Conservation (phyloP, 2,113 vertebrate genomes). For the Clarias gariepinus region DNA sequence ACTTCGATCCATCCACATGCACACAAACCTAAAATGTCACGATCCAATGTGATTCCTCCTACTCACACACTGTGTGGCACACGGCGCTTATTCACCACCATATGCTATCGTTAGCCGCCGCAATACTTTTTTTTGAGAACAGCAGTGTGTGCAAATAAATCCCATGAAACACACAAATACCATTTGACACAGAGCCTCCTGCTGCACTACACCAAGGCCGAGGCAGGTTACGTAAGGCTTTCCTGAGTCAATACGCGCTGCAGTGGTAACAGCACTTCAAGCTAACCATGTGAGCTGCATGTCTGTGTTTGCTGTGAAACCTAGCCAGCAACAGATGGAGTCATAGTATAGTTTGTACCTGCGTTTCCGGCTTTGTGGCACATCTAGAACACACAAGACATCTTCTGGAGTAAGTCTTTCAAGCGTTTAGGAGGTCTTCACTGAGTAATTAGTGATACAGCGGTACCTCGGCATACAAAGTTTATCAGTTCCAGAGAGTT, state of each 20-base stretch:
- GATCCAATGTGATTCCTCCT: constrained; percentile 41
- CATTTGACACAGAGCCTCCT: constrained; percentile 21
- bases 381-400: neutral
- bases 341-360: neutral
- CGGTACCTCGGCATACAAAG: too few species aligned
- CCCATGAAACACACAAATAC: constrained; percentile 19
- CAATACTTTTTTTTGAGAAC: constrained; percentile 22
- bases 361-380: neutral
- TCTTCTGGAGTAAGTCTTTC: too few species aligned
- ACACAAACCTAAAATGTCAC: constrained; percentile 35
- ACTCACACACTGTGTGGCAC: constrained; percentile 24
- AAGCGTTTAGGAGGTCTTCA: too few species aligned
- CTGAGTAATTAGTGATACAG: too few species aligned
- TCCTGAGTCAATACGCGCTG: neutral
- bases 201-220: constrained; percentile 16
- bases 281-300: neutral
- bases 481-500: too few species aligned
- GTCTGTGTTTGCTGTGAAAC: neutral
- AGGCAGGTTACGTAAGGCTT: constrained; percentile 1
- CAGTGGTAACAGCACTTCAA: neutral
- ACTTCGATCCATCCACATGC: constrained; percentile 36
- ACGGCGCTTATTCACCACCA: constrained; percentile 10
- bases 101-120: constrained; percentile 18
- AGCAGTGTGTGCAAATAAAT: constrained; percentile 31
- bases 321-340: neutral